A percentile compares a stretch with the other conserved stretches of the same genome.
phyloP scores from a whole-genome alignment of 1,140 invertebrate species.

The Scaptomyza hsui region DNA sequence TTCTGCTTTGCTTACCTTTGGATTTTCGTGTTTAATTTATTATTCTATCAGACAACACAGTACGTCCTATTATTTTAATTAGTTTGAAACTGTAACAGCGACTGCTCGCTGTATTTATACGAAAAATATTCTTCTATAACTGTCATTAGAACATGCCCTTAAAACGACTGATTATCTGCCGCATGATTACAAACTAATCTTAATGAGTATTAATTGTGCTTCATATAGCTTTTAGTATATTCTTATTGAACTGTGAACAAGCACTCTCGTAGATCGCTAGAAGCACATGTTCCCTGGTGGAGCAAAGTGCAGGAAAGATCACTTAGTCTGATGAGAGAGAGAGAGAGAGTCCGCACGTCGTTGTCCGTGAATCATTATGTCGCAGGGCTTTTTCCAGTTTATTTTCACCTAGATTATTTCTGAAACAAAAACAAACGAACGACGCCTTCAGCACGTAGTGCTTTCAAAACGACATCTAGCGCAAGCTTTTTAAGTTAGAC shows the following conservation, averaged over 20 bases:
- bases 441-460: slow-evolving; percentile 6
- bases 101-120: slow-evolving; percentile 17
- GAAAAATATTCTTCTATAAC: neutral
- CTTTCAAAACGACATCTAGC: neutral
- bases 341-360: neutral
- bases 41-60: neutral
- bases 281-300: neutral
- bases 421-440: neutral
- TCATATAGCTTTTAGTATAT: too few relatives aligned
- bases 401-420: too few relatives aligned
- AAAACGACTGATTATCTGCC: neutral
- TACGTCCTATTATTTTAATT: neutral
- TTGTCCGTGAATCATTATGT: slow-evolving; percentile 17
- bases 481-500: too few relatives aligned
- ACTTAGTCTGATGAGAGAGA: neutral
- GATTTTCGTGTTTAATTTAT: neutral
- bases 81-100: neutral
- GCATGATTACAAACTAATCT: neutral
- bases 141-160: neutral
- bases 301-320: slow-evolving; percentile 1
- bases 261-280: neutral
- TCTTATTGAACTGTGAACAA: slow-evolving; percentile 4
- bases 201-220: slow-evolving; percentile 4
- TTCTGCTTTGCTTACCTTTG: neutral
- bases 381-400: too few relatives aligned